Base-by-base conservation (phyloP, 2,113 vertebrate species). In the Saccopteryx leptura region DNA sequence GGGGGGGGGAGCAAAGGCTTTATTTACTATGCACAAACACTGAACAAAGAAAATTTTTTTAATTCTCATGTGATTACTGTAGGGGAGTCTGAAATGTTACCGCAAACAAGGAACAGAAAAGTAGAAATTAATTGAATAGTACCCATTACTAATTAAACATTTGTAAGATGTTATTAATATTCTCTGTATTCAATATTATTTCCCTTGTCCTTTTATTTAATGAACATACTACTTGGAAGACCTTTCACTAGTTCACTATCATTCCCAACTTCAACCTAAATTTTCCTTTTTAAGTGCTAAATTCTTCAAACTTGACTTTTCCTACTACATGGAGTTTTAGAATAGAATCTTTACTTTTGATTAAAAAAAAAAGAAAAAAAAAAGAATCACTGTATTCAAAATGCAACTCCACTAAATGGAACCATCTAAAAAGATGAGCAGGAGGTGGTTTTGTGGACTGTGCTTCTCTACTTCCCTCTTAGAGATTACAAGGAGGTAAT, bases 251-350 rank as follows among this genome's bases (percentile, higher is more conserved):
- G 86, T 86, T 92, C 11, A 19, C 65, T 75, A 5, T 39, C 86
- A 68, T 93, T 87, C 31, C 60, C 52, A 75, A 66, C 15, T 93
- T 91, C 66, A 46, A 81, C 23, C 60, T 72, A 72, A 79, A 58
- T 85, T 93, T 85, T 90, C 63, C 72, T 61, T 68, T 58, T 68
- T 58, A 71, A 56, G 28, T 48, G 46, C 48, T 65, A 65, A 84
- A 63, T 56, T 89, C 46, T 71, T 93, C 85, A 72, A 93, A 84
- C 56, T 9, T 89, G 85, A 69, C 54, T 89, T 71, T 26, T 69
- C 14, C 56, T 60, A 46, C 23, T 33, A 56, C 13, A 1, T 39
- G 60, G 66, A 60, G 39, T 71, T 72, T 78, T 76, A 76, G 48
- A 76, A 28, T 76, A 31, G 31, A 52, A 54, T 31, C 24, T 76